Base-by-base conservation (phyloP, 2,888 invertebrate species). In the Acronicta leporina region DNA sequence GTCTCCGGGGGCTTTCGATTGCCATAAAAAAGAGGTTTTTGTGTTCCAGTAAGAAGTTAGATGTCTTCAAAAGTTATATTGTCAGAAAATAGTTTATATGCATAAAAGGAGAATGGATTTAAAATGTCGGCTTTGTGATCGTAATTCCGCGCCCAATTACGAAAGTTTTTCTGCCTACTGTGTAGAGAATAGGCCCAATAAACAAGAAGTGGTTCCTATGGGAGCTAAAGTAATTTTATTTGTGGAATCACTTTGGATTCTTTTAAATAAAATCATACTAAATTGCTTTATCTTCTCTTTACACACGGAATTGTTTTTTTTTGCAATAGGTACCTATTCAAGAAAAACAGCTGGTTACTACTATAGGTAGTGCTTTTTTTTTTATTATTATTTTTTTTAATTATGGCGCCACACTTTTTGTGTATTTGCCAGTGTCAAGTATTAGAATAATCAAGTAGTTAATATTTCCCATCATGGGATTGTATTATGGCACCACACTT, bases 141-240 rank as follows among this genome's bases (percentile, higher is more conserved):
- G n/a, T 42, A 15, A 50, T 59, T 60, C 44, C 16, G 20, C 2
- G 35, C 48, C 38, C 16, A 59, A 50, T 59, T 50, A 44, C 35
- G 16, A 20, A 45, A 55, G 48, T 13, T 45, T 46, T 61, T 52
- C 25, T 38, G 38, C 38, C 33, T 38, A 40, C 42, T 52, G 38
- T 49, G 10, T 49, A 27, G 25, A 52, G 49, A 52, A 38, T 43
- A 7, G 13, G 27, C 38, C n/a, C 42, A 52, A 20, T 45, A 49
- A 51, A 55, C 20, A 44, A 55, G 41, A 62, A 56, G 40, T 27
- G 20, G 33, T 40, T 53, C 63, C 49, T 35, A 27, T 47, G 68
- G 63, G 68, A 68, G 15, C 40, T 13, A 53, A 56, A 43, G 68
- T 68, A 57, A 68, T 68, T 53, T 68, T 57, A 27, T 57, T 46